phyloP scores from a whole-genome alignment of 1,140 invertebrate species.

The Cataglyphis hispanica region DNA sequence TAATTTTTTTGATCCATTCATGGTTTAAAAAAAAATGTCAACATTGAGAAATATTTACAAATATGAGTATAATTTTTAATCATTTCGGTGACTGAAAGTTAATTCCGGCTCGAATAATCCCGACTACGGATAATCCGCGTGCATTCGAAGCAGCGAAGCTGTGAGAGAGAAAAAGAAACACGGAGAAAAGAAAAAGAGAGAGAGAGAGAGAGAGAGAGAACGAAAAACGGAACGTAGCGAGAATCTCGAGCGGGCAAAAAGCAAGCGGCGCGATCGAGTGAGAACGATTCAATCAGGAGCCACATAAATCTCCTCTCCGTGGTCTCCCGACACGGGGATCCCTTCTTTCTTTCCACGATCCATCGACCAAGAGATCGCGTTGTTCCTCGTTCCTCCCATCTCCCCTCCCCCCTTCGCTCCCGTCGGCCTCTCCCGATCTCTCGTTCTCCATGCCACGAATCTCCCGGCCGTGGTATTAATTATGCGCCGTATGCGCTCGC shows the following conservation, averaged over 20 bases:
- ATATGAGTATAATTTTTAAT: background rate
- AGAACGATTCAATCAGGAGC: slow-evolving; percentile 87
- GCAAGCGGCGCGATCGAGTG: slow-evolving; percentile 85
- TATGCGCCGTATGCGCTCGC: slow-evolving; percentile 85
- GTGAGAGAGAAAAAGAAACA: slow-evolving; percentile 55
- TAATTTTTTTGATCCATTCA: no score
- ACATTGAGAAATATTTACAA: slow-evolving; percentile 11
- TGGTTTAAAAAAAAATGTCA: no score
- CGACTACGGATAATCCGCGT: slow-evolving; percentile 23
- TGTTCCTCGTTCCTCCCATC: slow-evolving; percentile 49
- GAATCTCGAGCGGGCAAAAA: slow-evolving; percentile 79
- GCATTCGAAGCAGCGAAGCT: background rate
- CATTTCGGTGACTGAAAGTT: slow-evolving; percentile 11
- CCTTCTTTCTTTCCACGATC: slow-evolving; percentile 70
- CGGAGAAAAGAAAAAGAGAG: slow-evolving; percentile 18
- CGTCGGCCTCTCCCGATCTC: slow-evolving; percentile 50
- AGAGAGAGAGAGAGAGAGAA: slow-evolving; percentile 3
- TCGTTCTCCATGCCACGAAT: slow-evolving; percentile 71
- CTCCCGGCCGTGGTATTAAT: slow-evolving; percentile 82
- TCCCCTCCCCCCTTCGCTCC: slow-evolving; percentile 29
- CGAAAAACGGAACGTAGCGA: slow-evolving; percentile 50
- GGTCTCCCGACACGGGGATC: slow-evolving; percentile 81
- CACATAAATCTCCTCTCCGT: slow-evolving; percentile 86
- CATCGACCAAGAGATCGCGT: slow-evolving; percentile 61
- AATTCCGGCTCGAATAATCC: slow-evolving; percentile 31